Evolutionary conservation across 1,140 invertebrate genomes (phyloP).

Genomic region (Aphaenogaster ashmeadi): DNA sequence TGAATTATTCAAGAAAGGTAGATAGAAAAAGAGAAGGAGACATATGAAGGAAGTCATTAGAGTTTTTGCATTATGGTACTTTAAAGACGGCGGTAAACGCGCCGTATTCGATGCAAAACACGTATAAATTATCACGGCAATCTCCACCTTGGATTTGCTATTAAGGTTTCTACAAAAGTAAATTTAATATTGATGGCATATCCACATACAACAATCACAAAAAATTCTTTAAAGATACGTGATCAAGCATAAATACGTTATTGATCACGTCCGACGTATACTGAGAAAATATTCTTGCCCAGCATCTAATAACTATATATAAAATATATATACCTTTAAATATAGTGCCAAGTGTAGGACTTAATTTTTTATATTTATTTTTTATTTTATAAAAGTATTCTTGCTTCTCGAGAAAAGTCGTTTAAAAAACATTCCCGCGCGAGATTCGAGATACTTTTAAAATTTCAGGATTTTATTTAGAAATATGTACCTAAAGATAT

Average conservation of each 20-base stretch:
- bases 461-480: not conserved
- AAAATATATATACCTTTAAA: not conserved
- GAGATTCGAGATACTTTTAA: not conserved
- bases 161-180: constrained; percentile 6
- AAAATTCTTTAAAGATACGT: constrained; percentile 8
- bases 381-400: not conserved
- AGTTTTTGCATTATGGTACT: not conserved
- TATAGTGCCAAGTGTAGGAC: not conserved
- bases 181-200: not conserved
- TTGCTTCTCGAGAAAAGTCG: not conserved
- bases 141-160: not conserved
- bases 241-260: not conserved
- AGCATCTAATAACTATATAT: not conserved
- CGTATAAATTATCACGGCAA: not conserved
- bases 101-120: not conserved
- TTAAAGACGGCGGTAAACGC: not conserved
- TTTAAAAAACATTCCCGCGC: not conserved
- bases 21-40: not conserved
- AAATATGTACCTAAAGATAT: not conserved
- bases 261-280: not conserved
- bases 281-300: constrained; percentile 16
- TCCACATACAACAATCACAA: not conserved
- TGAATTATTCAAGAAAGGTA: constrained; percentile 33
- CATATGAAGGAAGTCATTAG: not conserved
- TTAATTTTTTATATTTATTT: not conserved